Evolutionary conservation across 2,797 vertebrate species (phyloP).

Genomic region (Silurus aristotelis): DNA sequence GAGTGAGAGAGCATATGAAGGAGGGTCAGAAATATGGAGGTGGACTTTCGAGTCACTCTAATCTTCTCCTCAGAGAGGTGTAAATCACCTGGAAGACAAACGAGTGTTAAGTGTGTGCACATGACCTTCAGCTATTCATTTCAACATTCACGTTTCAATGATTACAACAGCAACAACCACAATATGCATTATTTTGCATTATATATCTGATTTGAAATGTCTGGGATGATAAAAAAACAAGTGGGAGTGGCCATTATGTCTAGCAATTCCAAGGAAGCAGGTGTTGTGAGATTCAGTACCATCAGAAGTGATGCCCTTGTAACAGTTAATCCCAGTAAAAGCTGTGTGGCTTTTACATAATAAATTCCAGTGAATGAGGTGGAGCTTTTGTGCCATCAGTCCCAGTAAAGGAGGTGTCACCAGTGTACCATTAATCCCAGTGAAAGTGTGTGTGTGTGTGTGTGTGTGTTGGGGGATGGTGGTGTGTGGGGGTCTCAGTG

Average conservation of each 20-base stretch:
- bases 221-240: not conserved
- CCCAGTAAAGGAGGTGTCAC: too few species aligned
- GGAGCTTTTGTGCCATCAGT: too few species aligned
- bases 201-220: not conserved
- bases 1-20: slow-evolving; percentile 28
- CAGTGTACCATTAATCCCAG: too few species aligned
- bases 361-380: too few species aligned
- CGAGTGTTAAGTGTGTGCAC: slow-evolving; percentile 35
- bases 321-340: not conserved
- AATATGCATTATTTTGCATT: not conserved
- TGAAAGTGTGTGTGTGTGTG: too few species aligned
- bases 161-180: not conserved
- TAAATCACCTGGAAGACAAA: slow-evolving; percentile 60
- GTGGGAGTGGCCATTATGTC: not conserved
- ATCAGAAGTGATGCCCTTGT: not conserved
- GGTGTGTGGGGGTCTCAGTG: too few species aligned
- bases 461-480: too few species aligned
- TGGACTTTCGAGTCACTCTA: slow-evolving; percentile 63
- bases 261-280: not conserved
- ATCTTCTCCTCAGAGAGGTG: slow-evolving; percentile 52
- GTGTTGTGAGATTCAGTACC: not conserved
- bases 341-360: not conserved
- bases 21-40: slow-evolving; percentile 55
- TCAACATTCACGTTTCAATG: too few species aligned
- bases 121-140: too few species aligned